Conservation (phyloP, 2,113 vertebrate species). For the Kryptolebias marmoratus region DNA sequence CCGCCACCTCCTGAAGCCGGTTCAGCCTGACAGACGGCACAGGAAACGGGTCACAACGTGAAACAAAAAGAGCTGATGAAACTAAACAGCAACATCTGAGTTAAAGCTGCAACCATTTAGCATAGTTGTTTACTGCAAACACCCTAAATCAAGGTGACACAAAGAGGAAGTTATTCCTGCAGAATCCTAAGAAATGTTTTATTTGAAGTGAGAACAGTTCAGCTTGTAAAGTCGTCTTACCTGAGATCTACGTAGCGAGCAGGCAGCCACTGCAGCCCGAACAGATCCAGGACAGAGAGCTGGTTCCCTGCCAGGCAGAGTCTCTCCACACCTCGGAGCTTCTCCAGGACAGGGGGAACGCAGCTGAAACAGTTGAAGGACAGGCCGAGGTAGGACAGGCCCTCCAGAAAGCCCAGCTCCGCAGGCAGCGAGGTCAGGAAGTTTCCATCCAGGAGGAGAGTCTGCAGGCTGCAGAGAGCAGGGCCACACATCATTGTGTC, state of each 20-base stretch:
- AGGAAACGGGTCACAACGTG: not conserved
- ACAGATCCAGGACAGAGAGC: constrained; percentile 77
- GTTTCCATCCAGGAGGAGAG: constrained; percentile 94
- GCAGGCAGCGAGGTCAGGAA: constrained; percentile 85
- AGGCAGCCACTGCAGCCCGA: constrained; percentile 86
- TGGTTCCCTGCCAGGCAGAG: constrained; percentile 96
- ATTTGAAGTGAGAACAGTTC: constrained; percentile 4
- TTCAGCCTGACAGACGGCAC: constrained; percentile 83
- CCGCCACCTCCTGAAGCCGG: constrained; percentile 78
- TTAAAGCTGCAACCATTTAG: too few species aligned
- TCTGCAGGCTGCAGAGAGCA: constrained; percentile 87
- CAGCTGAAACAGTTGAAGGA: constrained; percentile 93
- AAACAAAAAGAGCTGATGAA: not conserved
- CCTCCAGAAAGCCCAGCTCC: constrained; percentile 88
- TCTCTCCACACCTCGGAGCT: constrained; percentile 85
- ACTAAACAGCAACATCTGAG: too few species aligned
- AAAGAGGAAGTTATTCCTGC: not conserved
- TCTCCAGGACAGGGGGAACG: constrained; percentile 89
- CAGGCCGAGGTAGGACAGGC: constrained; percentile 90
- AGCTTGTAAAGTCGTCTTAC: constrained; percentile 67
- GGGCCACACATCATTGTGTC: not conserved
- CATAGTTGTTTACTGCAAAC: not conserved
- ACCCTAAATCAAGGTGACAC: constrained; percentile 6
- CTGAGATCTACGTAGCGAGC: constrained; percentile 92
- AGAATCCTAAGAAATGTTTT: not conserved